Base-by-base conservation (phyloP, 2,113 vertebrate species). In the Pionites leucogaster region DNA sequence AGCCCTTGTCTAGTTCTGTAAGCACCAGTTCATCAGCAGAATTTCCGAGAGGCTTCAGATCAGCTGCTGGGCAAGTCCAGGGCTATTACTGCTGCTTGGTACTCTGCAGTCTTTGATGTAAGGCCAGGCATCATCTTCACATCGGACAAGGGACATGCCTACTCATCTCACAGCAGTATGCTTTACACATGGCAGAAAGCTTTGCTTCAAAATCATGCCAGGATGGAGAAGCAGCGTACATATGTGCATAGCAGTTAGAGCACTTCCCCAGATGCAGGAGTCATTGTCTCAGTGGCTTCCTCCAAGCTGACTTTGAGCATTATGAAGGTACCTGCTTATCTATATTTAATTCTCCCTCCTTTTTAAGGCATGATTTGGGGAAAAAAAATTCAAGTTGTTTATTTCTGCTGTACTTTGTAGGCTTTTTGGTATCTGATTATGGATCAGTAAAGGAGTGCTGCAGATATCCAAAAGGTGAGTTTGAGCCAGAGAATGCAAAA, bases 191-290 rank as follows among this genome's bases (percentile, higher is more conserved):
- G 59, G 19, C 52, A 63, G 41, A 68, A 8, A 0, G 1, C 28
- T 74, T 44, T 35, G 29, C 72, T 69, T 83, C 83, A 39, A 13
- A 63, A 29, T 69, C 67, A 3, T 4, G 12, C 17, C 11, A 11
- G 47, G 28, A 10, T 2, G 1, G 59, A 72, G 77, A 24, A 47
- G 57, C 75, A 52, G 49, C 0, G 0, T 27, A 10, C 9, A 2
- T 20, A 37, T 1, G 1, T 25, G 23, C 0, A 0, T 37, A 23
- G 33, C 19, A 33, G 25, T 24, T 41, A 35, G 25, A 59, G 53
- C 42, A 13, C 25, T 46, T 57, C 42, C n/a, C 49, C 17, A 49
- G 47, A 4, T 8, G 7, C 10, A 31, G 11, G 25, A 64, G 44
- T 25, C 19, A 5, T 4, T 42, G 17, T 33, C 49, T 91, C 53